A percentile compares a stretch with the other conserved stretches of the same genome.
Evolutionary conservation across 2,888 invertebrate genomes (phyloP).

Genomic region (Caradrina clavipalpis): DNA sequence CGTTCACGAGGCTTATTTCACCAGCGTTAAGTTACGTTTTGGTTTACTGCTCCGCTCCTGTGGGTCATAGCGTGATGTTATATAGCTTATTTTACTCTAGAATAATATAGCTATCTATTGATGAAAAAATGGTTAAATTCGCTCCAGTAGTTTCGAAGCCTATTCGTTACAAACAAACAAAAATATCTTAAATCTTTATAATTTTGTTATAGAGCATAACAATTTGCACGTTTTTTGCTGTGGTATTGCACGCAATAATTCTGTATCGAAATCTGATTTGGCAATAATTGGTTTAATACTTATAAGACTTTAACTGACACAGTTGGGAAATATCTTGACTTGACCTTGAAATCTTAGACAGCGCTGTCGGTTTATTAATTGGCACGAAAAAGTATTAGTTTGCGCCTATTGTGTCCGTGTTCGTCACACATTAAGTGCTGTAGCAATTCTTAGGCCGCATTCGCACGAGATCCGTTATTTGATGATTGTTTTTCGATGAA

Average conservation of each 20-base stretch:
- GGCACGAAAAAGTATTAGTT: not conserved
- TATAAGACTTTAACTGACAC: slow-evolving; percentile 7
- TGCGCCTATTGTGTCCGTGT: slow-evolving; percentile 4
- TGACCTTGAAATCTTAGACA: slow-evolving; percentile 34
- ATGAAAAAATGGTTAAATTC: too few relatives aligned
- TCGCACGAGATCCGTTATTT: not conserved
- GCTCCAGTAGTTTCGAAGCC: too few relatives aligned
- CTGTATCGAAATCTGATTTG: slow-evolving; percentile 33
- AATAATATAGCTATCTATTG: too few relatives aligned
- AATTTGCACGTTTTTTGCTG: not conserved
- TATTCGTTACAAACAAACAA: too few relatives aligned
- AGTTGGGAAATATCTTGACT: slow-evolving; percentile 31
- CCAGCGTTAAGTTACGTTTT: too few relatives aligned
- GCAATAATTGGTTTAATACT: slow-evolving; percentile 24
- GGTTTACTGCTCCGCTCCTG: too few relatives aligned
- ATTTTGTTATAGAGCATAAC: not conserved
- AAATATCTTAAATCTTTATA: too few relatives aligned
- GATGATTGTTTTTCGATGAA: too few relatives aligned
- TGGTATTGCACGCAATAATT: slow-evolving; percentile 39
- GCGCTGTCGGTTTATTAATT: slow-evolving; percentile 13
- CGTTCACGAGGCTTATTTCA: too few relatives aligned
- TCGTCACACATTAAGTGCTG: not conserved
- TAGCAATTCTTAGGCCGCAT: not conserved
- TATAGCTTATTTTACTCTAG: too few relatives aligned
- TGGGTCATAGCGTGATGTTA: too few relatives aligned